A percentile compares a stretch with the other conserved stretches of the same genome.
These are phyloP conservation scores for Gallinago undulata DNA, from an alignment of 2,113 vertebrate species.

Conservation along the genomic window DNA sequence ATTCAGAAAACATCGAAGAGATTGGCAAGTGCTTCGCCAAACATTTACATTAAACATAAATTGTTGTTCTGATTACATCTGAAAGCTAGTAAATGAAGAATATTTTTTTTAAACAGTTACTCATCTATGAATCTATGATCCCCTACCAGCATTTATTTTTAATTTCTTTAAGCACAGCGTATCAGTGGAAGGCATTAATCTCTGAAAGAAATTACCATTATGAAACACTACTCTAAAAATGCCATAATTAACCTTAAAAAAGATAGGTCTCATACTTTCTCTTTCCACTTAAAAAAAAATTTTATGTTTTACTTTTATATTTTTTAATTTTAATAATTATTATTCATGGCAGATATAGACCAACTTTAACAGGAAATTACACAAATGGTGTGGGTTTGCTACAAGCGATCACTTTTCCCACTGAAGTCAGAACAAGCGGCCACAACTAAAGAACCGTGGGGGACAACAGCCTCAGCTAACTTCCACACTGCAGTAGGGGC, in stretches of 20 bases:
- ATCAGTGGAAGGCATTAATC: not conserved
- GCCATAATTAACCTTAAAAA: not conserved
- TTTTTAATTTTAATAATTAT: not conserved
- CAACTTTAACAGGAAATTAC: not conserved
- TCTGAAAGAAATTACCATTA: not conserved
- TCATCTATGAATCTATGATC: not conserved
- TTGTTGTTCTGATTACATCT: slow-evolving; percentile 31
- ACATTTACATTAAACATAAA: slow-evolving; percentile 24
- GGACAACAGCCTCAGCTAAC: not conserved
- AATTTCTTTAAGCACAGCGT: not conserved
- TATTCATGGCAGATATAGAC: not conserved
- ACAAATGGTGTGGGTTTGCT: not conserved
- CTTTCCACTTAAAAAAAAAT: not conserved
- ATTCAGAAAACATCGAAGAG: slow-evolving; percentile 66
- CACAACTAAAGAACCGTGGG: not conserved
- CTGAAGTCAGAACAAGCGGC: not conserved
- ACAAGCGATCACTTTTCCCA: not conserved
- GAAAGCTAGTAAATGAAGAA: not conserved
- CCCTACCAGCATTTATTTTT: not conserved
- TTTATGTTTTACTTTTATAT: too few species aligned
- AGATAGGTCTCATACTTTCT: not conserved
- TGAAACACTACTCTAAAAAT: not conserved
- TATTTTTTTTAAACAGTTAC: not conserved
- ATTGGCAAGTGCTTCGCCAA: slow-evolving; percentile 69
- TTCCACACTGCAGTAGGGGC: not conserved